A percentile compares a stretch with the other conserved stretches of the same genome.
Conservation (phyloP, 2,797 vertebrate genomes). For the Xyrichtys novacula region DNA sequence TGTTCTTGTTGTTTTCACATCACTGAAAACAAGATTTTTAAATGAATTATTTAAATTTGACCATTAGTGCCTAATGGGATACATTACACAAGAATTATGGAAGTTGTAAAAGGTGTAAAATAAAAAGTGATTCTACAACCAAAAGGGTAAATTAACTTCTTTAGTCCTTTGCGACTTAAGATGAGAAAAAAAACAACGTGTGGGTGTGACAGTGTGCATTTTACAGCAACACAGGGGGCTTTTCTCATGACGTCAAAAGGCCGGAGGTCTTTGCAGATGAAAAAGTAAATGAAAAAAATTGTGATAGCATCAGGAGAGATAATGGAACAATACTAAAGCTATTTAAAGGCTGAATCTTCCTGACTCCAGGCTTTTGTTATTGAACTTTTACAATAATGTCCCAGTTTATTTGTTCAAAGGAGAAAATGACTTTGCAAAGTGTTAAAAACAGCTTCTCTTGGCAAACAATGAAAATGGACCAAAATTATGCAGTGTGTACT, state of each 20-base stretch:
- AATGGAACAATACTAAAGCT: conserved; percentile 66
- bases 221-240: conserved; percentile 26
- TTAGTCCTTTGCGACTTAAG: conserved; percentile 2
- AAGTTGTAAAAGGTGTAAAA: not conserved
- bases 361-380: conserved; percentile 64
- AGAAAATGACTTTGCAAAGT: conserved; percentile 52
- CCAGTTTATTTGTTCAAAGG: conserved; percentile 72
- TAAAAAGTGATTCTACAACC: not conserved
- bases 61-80: not conserved
- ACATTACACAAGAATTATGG: no score
- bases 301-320: conserved; percentile 71
- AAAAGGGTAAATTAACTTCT: conserved; percentile 16
- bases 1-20: no score
- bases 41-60: no score
- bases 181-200: conserved; percentile 6
- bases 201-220: conserved; percentile 36
- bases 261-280: conserved; percentile 28
- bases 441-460: conserved; percentile 60
- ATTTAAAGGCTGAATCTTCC: conserved; percentile 72
- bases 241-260: conserved; percentile 40
- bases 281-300: conserved; percentile 63
- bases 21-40: no score
- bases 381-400: conserved; percentile 72
- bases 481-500: no score
- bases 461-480: conserved; percentile 42